Conservation (phyloP, 2,113 vertebrate genomes). For the Nycticebus coucang region DNA sequence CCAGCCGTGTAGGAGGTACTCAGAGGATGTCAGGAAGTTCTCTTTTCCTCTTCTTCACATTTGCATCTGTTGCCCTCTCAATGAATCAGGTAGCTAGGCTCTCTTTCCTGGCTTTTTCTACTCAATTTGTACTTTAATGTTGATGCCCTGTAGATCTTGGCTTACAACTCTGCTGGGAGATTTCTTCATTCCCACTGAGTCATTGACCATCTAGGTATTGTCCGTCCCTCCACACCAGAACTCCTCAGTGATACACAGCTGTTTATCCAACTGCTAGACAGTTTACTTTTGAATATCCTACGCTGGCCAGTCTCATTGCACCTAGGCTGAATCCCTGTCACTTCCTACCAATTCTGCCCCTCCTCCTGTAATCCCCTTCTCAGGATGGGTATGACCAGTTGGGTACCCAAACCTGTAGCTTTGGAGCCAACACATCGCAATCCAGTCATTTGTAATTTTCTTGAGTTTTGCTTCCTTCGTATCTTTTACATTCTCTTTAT, state of each 20-base stretch:
- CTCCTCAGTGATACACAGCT: not conserved
- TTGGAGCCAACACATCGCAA: not conserved
- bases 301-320: not conserved
- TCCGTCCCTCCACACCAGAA: not conserved
- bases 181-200: not conserved
- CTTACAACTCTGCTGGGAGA: not conserved
- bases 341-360: not conserved
- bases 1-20: not conserved
- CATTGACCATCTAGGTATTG: too few species aligned
- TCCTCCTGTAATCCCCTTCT: not conserved
- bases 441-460: not conserved
- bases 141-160: not conserved
- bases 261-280: not conserved
- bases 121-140: not conserved
- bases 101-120: not conserved
- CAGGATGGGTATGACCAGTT: too few species aligned
- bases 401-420: not conserved
- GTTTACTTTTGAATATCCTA: not conserved
- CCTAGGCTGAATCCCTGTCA: not conserved
- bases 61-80: not conserved
- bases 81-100: not conserved
- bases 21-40: not conserved
- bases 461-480: not conserved
- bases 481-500: not conserved
- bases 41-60: not conserved